A percentile compares a stretch with the other conserved stretches of the same genome.
Conservation (phyloP, 2,888 invertebrate species). For the Tiliacea citrago region DNA sequence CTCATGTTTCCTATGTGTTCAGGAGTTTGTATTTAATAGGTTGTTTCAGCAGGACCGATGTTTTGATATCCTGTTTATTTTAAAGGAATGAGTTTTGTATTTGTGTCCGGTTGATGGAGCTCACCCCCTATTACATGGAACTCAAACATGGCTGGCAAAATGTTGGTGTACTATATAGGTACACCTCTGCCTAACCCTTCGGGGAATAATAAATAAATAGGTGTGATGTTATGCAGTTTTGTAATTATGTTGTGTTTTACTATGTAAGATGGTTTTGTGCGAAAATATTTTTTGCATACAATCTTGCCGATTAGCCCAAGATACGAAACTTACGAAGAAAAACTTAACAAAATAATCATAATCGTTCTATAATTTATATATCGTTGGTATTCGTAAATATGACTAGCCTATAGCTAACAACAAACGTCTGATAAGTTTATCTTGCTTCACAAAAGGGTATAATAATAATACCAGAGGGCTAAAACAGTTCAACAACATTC, state of each 20-base stretch:
- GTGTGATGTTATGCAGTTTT: not conserved
- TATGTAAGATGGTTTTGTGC: not conserved
- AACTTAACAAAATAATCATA: not conserved
- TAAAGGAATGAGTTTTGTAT: not conserved
- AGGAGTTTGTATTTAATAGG: not conserved
- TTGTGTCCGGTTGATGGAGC: not conserved
- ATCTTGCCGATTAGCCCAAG: not conserved
- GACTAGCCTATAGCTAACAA: not conserved
- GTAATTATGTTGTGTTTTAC: not conserved
- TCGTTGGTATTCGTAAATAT: not conserved
- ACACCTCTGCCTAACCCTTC: too few relatives aligned
- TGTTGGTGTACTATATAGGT: too few relatives aligned
- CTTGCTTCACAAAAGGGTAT: too few relatives aligned
- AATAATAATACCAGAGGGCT: not conserved
- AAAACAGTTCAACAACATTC: too few relatives aligned
- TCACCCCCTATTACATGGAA: too few relatives aligned
- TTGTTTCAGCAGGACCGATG: not conserved
- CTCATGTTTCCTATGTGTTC: conserved; percentile 17
- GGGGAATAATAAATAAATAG: too few relatives aligned
- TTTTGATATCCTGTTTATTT: conserved; percentile 13
- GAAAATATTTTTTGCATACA: not conserved
- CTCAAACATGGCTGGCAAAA: too few relatives aligned
- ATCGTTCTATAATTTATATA: too few relatives aligned
- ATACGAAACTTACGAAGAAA: not conserved
- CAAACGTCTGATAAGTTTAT: too few relatives aligned